These are phyloP conservation scores for Drosophila mimetica DNA, from an alignment of 2,888 invertebrate species.

Conservation along the genomic window DNA sequence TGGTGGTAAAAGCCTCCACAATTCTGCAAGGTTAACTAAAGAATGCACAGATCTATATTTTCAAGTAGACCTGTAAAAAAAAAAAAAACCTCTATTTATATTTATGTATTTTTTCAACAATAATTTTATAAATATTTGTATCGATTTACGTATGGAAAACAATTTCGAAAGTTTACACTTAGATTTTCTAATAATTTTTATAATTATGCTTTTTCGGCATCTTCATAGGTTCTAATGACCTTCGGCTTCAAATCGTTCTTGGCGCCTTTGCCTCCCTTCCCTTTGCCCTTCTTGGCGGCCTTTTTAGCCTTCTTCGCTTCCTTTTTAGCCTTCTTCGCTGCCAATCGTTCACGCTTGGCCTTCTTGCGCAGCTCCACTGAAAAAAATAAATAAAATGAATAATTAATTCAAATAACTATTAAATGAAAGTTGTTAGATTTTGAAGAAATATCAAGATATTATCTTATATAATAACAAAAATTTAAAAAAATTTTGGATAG, in stretches of 20 bases:
- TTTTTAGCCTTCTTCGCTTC: constrained; percentile 5
- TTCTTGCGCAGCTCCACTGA: constrained; percentile 40
- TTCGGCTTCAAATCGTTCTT: constrained; percentile 19
- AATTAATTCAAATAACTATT: too few relatives aligned
- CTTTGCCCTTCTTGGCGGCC: constrained; percentile 16
- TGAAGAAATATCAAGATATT: too few relatives aligned
- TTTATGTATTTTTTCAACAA: too few relatives aligned
- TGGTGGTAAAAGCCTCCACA: background rate
- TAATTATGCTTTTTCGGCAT: constrained; percentile 24
- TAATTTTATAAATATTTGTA: too few relatives aligned
- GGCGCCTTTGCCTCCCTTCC: constrained; percentile 3
- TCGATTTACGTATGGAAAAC: too few relatives aligned
- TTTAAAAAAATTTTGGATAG: too few relatives aligned
- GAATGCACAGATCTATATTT: too few relatives aligned
- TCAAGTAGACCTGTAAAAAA: too few relatives aligned
- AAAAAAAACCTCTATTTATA: too few relatives aligned
- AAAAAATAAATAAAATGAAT: background rate
- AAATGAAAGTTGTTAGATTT: too few relatives aligned
- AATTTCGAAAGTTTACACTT: too few relatives aligned
- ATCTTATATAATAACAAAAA: too few relatives aligned
- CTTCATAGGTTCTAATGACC: constrained; percentile 27
- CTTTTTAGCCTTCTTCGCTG: constrained; percentile 17
- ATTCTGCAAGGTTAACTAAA: background rate
- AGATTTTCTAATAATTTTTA: background rate
- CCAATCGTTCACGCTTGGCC: constrained; percentile 6